Conservation (phyloP, 2,888 invertebrate species). For the Agrotis segetum region DNA sequence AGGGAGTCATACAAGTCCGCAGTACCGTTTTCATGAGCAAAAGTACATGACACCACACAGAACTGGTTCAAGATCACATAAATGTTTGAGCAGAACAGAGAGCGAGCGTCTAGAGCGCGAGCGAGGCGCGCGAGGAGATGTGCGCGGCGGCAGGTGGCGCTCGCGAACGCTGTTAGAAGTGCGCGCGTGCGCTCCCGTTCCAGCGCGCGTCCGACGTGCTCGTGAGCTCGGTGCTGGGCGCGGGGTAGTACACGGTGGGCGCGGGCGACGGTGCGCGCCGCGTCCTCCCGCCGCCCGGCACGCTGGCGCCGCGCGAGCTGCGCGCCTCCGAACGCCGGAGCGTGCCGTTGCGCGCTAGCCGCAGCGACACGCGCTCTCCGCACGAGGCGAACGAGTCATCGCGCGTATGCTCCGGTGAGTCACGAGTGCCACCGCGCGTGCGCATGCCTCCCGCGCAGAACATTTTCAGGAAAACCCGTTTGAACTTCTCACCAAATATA, state of each 20-base stretch:
- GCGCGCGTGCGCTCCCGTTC: conserved; percentile 67
- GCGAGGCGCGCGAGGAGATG: conserved; percentile 34
- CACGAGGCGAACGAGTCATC: conserved; percentile 96
- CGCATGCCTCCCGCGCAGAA: conserved; percentile 93
- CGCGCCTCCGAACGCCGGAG: conserved; percentile 78
- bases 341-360: conserved; percentile 88
- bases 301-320: conserved; percentile 56
- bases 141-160: conserved; percentile 45
- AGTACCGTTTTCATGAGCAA: not conserved
- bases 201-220: conserved; percentile 64
- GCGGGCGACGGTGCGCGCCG: conserved; percentile 70
- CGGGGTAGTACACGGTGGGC: conserved; percentile 83
- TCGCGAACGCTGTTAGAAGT: conserved; percentile 70
- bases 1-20: conserved; percentile 1
- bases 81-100: conserved; percentile 5
- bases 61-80: not conserved
- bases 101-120: conserved; percentile 1
- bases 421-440: conserved; percentile 89
- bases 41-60: not conserved
- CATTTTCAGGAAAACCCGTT: conserved; percentile 95
- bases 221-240: conserved; percentile 71
- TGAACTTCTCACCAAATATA: conserved; percentile 99
- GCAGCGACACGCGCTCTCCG: conserved; percentile 94
- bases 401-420: conserved; percentile 93
- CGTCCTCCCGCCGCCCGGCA: conserved; percentile 56